phyloP scores from a whole-genome alignment of 2,888 invertebrate species.

The Harpalus rubripes region DNA sequence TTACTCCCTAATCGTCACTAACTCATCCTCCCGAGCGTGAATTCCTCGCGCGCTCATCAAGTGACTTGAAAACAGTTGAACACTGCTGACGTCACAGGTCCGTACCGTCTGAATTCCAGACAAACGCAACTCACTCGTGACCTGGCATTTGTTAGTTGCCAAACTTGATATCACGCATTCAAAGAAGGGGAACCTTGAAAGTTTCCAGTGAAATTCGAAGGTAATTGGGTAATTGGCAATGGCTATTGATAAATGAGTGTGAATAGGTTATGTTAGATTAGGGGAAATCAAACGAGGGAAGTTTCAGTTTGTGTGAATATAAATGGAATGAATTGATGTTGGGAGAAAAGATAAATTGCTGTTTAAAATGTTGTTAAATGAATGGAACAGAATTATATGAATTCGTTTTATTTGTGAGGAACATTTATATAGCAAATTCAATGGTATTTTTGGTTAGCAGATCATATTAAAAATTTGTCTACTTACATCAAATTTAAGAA shows the following conservation, averaged over 20 bases:
- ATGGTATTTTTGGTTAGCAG: too few relatives aligned
- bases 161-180: conserved; percentile 13
- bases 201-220: neutral
- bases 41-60: conserved; percentile 16
- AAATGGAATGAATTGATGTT: neutral
- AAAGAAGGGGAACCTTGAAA: conserved; percentile 34
- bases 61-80: conserved; percentile 29
- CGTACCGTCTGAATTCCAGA: neutral
- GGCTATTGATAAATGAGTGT: conserved; percentile 20
- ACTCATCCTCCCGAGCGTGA: neutral
- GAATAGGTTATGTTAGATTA: conserved; percentile 39
- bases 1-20: conserved; percentile 25
- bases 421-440: too few relatives aligned
- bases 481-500: too few relatives aligned
- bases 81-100: conserved; percentile 29
- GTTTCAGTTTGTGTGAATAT: neutral
- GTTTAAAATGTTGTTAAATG: too few relatives aligned
- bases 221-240: conserved; percentile 14
- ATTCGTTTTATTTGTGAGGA: too few relatives aligned
- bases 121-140: neutral
- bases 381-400: too few relatives aligned
- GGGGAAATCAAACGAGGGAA: neutral
- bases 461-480: too few relatives aligned
- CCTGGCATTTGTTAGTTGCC: conserved; percentile 5
- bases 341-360: neutral